Conservation (phyloP, 2,888 invertebrate species). For the Bombyx huttoni region DNA sequence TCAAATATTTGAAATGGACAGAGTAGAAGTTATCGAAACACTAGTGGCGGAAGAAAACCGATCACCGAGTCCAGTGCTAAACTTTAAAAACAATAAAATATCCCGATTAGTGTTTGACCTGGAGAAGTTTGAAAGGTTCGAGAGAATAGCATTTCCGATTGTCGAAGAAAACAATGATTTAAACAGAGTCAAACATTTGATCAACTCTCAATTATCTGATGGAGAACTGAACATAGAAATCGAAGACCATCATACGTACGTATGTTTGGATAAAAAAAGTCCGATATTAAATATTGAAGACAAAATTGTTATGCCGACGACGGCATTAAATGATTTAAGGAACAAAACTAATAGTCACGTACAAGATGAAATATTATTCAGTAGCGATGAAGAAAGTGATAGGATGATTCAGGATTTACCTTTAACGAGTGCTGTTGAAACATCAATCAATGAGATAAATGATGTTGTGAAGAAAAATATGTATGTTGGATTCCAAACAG, state of each 20-base stretch:
- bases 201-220: constrained; percentile 43
- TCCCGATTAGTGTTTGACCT: constrained; percentile 32
- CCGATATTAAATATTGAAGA: constrained; percentile 4
- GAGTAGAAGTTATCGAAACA: constrained; percentile 1
- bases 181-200: constrained; percentile 28
- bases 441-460: constrained; percentile 30
- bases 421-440: constrained; percentile 45
- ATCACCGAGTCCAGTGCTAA: constrained; percentile 33
- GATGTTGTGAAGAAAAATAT: constrained; percentile 39
- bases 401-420: constrained; percentile 33
- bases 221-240: constrained; percentile 19
- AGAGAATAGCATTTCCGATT: constrained; percentile 33
- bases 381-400: constrained; percentile 49
- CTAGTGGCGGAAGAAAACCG: constrained; percentile 10
- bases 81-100: constrained; percentile 14
- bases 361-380: constrained; percentile 50
- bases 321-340: background rate
- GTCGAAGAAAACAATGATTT: constrained; percentile 26
- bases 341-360: too few species aligned
- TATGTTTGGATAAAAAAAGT: constrained; percentile 2
- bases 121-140: constrained; percentile 50
- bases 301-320: constrained; percentile 1
- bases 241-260: background rate
- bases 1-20: constrained; percentile 6
- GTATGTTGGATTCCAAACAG: constrained; percentile 58